Base-by-base conservation (phyloP, 2,113 vertebrate genomes). In the Alectura lathami region DNA sequence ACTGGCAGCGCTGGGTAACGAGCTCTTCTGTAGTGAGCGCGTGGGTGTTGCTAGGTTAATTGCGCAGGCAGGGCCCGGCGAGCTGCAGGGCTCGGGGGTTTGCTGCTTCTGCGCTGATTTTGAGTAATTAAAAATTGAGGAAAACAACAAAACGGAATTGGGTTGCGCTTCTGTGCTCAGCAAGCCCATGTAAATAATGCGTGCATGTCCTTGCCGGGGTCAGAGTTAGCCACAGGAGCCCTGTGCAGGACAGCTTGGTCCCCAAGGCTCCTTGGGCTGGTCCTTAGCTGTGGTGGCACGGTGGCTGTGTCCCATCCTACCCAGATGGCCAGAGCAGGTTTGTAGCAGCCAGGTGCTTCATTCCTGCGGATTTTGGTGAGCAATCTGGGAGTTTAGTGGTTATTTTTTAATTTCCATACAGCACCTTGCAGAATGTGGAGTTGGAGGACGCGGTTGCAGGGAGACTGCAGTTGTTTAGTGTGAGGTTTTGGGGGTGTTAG, bases 181-280 rank as follows among this genome's bases (percentile, higher is more conserved):
- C n/a, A 11, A 67, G 32, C 16, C 82, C 30, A 18, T 27, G 27
- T 38, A 40, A 9, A 0, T 8, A 32, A 66, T 9, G 3, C 2
- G 13, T 40, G 29, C 0, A 13, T 34, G 0, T 17, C 36, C 2
- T 1, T 60, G 56, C 43, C 3, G 3, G 68, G 27, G 54, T 30
- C 56, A 51, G 57, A 47, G 40, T 62, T 60, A 69, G 15, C 27
- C 36, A 13, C 29, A 10, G 57, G n/a, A 17, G 3, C 26, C 27
- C 42, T 6, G 7, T 69, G 59, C 16, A 32, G 40, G 40, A 24
- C 40, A 57, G 23, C 23, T 24, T 3, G 4, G 11, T 29, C 38
- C 26, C 38, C 60, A 63, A 16, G 60, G 60, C 36, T 63, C 8
- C 7, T 40, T 24, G 34, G 59, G 34, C 59, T 26, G 21, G 59